Conservation (phyloP, 2,888 invertebrate species). For the Himalopsyche kuldschensis region DNA sequence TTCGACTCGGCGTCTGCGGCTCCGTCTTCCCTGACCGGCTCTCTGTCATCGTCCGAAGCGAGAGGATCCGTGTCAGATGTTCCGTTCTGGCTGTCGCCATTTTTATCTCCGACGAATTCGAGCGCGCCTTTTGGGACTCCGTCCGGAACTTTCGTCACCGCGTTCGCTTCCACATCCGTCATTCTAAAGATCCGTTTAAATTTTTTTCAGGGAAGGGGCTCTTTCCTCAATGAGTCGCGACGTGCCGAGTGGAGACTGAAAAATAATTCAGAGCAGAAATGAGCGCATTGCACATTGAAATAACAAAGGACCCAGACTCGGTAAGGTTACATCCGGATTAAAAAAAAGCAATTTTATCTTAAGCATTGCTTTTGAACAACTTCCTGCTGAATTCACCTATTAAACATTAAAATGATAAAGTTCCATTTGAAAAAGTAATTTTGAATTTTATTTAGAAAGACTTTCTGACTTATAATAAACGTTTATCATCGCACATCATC, state of each 20-base stretch:
- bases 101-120: constrained; percentile 7
- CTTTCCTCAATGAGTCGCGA: not conserved
- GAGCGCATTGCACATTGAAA: not conserved
- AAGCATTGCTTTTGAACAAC: not conserved
- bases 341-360: not conserved
- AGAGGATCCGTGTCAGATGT: constrained; percentile 14
- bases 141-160: constrained; percentile 5
- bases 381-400: no score
- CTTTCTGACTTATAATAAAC: no score
- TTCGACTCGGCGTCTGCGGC: not conserved
- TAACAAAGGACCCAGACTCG: no score
- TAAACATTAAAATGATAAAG: no score
- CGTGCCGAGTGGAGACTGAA: constrained; percentile 14
- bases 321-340: no score
- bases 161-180: constrained; percentile 27
- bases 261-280: not conserved
- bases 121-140: not conserved
- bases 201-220: not conserved
- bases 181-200: not conserved
- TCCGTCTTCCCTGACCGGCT: not conserved
- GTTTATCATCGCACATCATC: no score
- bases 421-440: no score
- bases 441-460: no score
- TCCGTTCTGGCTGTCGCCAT: constrained; percentile 5
- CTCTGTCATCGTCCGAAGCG: constrained; percentile 19